Conservation (phyloP, 1,140 invertebrate species). For the Papilio xuthus region DNA sequence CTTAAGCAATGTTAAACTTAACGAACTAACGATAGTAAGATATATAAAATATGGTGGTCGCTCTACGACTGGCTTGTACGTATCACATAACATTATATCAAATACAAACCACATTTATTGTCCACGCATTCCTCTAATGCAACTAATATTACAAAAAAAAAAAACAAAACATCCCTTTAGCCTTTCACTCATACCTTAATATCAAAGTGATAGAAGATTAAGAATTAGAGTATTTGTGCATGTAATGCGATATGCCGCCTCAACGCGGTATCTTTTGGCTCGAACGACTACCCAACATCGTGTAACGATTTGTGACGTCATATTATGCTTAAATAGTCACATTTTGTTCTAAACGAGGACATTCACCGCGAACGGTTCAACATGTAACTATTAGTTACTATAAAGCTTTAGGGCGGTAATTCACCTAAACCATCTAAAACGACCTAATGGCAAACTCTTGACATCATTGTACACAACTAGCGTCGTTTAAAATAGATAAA, state of each 20-base stretch:
- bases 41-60: conserved; percentile 62
- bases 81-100: conserved; percentile 65
- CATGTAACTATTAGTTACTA: conserved; percentile 71
- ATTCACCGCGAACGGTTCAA: conserved; percentile 64
- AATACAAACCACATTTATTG: conserved; percentile 73
- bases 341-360: conserved; percentile 70
- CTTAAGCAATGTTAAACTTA: conserved; percentile 74
- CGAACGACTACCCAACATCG: conserved; percentile 27
- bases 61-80: conserved; percentile 54
- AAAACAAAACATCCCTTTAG: conserved; percentile 60
- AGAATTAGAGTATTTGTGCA: conserved; percentile 77
- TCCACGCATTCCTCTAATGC: conserved; percentile 72
- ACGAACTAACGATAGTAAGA: conserved; percentile 66
- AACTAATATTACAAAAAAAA: conserved; percentile 65
- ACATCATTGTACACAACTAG: conserved; percentile 69
- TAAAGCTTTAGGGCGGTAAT: conserved; percentile 74
- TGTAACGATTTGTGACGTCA: not conserved
- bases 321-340: conserved; percentile 70
- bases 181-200: conserved; percentile 58
- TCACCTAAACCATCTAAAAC: conserved; percentile 56
- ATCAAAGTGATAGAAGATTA: conserved; percentile 72
- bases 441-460: conserved; percentile 53
- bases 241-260: conserved; percentile 52
- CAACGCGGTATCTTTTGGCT: conserved; percentile 40
- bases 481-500: conserved; percentile 77